Evolutionary conservation across 2,113 vertebrate species (phyloP).

Genomic region (Pavo muticus): DNA sequence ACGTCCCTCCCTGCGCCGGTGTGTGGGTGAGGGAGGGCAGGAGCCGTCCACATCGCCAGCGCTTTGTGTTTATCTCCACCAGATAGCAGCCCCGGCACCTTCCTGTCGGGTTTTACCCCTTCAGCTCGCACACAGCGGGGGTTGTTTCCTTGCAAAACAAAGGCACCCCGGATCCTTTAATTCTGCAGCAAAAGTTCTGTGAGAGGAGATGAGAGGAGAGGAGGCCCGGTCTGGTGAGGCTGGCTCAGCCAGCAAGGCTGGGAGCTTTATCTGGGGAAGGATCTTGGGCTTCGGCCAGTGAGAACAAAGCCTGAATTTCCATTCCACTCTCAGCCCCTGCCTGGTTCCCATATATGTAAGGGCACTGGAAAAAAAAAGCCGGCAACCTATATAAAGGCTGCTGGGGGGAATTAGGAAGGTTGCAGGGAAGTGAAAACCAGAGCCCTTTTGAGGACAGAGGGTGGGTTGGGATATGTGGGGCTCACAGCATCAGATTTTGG

Average conservation of each 20-base stretch:
- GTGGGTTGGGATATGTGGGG: background rate
- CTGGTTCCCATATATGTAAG: background rate
- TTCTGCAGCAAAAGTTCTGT: background rate
- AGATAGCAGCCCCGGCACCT: background rate
- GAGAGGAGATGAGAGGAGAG: background rate
- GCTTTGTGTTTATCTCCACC: background rate
- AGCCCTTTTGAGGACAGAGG: background rate
- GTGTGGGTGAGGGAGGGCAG: background rate
- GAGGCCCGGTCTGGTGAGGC: background rate
- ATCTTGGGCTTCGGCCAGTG: constrained; percentile 22
- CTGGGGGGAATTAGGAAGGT: background rate
- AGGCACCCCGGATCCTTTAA: constrained; percentile 50
- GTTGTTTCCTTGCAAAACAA: background rate
- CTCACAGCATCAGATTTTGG: background rate
- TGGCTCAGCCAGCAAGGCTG: background rate
- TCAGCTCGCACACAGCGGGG: background rate
- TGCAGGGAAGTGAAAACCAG: background rate
- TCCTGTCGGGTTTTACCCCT: background rate
- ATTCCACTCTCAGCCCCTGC: background rate
- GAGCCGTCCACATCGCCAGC: background rate
- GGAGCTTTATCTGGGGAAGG: background rate
- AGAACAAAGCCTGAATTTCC: constrained; percentile 45
- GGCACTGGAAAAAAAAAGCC: background rate
- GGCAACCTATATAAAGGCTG: background rate
- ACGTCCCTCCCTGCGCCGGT: background rate